Evolutionary conservation across 2,113 vertebrate genomes (phyloP).

Genomic region (Orientallactaga bullata): DNA sequence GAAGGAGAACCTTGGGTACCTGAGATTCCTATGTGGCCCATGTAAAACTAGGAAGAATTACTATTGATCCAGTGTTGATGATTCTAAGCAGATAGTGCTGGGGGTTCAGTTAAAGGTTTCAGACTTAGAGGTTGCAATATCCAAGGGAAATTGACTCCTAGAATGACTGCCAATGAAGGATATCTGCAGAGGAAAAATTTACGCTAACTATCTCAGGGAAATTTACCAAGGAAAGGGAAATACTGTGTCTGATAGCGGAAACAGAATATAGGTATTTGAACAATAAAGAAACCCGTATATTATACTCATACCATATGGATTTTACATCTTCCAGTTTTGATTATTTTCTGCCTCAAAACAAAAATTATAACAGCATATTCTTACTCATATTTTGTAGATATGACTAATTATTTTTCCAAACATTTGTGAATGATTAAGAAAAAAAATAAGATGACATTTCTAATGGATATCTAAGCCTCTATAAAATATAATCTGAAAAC

Average conservation of each 20-base stretch:
- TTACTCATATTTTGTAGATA: conserved; percentile 2
- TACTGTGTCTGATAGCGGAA: neutral
- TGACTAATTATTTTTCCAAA: conserved; percentile 11
- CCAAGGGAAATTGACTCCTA: neutral
- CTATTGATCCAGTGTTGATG: neutral
- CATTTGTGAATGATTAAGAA: conserved; percentile 32
- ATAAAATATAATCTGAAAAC: conserved; percentile 21
- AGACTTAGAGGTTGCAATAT: neutral
- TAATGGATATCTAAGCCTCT: neutral
- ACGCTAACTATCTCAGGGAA: neutral
- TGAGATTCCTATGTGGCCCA: neutral
- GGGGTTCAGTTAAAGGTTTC: neutral
- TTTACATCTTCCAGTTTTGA: neutral
- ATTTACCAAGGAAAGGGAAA: neutral
- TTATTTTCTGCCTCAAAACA: conserved; percentile 22
- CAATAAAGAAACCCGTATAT: neutral
- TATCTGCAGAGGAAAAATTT: neutral
- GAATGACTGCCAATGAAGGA: neutral
- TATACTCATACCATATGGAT: neutral
- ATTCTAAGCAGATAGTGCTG: neutral
- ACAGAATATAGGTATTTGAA: neutral
- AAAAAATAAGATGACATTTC: conserved; percentile 44
- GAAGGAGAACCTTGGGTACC: neutral
- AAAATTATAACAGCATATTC: conserved; percentile 7
- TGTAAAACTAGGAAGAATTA: neutral